Conservation (phyloP, 1,140 invertebrate species). For the Dendroctonus ponderosae region DNA sequence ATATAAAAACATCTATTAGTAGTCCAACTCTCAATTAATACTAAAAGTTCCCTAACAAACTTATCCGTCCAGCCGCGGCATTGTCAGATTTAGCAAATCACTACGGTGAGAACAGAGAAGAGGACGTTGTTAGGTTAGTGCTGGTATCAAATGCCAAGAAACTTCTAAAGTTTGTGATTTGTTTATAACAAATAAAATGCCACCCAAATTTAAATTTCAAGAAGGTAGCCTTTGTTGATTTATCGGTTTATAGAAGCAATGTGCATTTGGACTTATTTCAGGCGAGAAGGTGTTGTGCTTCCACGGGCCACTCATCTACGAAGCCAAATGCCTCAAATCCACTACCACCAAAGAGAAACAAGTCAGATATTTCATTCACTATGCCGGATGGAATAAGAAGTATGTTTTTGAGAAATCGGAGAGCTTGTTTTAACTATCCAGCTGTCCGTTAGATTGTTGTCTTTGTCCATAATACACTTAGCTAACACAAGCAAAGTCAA, state of each 20-base stretch:
- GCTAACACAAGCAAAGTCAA: no score
- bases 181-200: conserved; percentile 36
- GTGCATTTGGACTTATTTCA: conserved; percentile 47
- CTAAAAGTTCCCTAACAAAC: no score
- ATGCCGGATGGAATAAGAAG: conserved; percentile 98
- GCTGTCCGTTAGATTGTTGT: no score
- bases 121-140: no score
- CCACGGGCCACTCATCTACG: conserved; percentile 91
- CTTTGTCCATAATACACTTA: no score
- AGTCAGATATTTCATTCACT: conserved; percentile 91
- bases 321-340: conserved; percentile 91
- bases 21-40: no score
- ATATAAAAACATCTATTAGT: no score
- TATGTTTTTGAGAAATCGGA: conserved; percentile 50
- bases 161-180: neutral
- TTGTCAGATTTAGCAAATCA: no score
- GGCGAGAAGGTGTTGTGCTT: conserved; percentile 96
- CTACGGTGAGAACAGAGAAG: no score
- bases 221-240: conserved; percentile 55
- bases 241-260: conserved; percentile 9
- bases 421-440: no score
- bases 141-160: neutral
- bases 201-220: conserved; percentile 63
- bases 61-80: no score
- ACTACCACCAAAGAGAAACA: conserved; percentile 80